A percentile compares a stretch with the other conserved stretches of the same genome.
Conservation (phyloP, 2,888 invertebrate species). For the Amblyjoppa proteus region DNA sequence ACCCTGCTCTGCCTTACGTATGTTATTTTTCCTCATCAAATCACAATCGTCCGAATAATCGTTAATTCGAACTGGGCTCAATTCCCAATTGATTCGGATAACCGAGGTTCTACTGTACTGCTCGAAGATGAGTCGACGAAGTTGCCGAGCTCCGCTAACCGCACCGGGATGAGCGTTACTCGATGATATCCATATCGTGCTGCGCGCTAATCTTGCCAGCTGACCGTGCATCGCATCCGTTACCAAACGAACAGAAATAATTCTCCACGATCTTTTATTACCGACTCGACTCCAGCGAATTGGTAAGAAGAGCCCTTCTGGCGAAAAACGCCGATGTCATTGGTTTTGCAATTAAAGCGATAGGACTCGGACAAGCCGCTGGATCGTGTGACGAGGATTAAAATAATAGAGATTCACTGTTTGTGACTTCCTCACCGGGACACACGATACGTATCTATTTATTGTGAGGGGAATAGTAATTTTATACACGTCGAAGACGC, state of each 20-base stretch:
- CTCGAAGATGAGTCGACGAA: background rate
- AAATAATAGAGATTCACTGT: constrained; percentile 5
- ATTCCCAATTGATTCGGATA: no score
- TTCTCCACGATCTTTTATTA: background rate
- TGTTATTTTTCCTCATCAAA: no score
- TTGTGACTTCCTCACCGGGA: background rate
- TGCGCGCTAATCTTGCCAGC: constrained; percentile 4
- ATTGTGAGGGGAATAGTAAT: background rate
- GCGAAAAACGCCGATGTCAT: background rate
- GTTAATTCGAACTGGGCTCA: no score
- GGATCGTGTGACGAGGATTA: background rate
- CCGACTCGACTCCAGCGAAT: constrained; percentile 3
- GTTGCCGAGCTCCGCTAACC: background rate
- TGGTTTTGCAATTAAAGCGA: background rate
- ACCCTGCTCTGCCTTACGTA: no score
- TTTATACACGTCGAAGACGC: background rate
- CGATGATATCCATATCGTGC: background rate
- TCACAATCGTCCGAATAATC: no score
- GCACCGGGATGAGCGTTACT: background rate
- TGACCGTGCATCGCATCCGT: background rate
- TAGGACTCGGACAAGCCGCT: background rate
- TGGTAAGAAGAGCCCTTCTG: constrained; percentile 15
- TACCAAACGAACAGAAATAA: constrained; percentile 15
- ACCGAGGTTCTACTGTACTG: background rate
- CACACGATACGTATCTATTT: background rate